Evolutionary conservation across 2,888 invertebrate species (phyloP).

Genomic region (Oscheius sp.): DNA sequence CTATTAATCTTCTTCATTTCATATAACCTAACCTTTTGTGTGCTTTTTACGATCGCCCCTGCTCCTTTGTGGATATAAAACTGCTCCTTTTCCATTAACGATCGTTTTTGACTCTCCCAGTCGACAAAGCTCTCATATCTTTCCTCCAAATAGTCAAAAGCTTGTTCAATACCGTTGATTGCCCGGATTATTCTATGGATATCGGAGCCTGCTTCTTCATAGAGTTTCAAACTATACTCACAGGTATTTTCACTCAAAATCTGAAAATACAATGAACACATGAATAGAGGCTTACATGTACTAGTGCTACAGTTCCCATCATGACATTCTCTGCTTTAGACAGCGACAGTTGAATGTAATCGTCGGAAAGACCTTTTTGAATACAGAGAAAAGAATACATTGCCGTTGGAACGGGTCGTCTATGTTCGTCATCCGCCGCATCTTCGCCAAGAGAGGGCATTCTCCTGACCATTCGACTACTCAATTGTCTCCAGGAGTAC

Average conservation of each 20-base stretch:
- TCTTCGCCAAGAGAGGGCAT: conserved; percentile 45
- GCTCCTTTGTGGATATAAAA: not conserved
- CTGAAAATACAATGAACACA: too few species aligned
- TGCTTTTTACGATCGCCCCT: conserved; percentile 10
- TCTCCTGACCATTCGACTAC: conserved; percentile 38
- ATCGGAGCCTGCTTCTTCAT: not conserved
- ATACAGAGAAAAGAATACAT: conserved; percentile 52
- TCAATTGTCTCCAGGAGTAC: conserved; percentile 46
- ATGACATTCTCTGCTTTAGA: conserved; percentile 34
- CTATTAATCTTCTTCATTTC: too few species aligned
- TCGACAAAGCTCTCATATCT: conserved; percentile 30
- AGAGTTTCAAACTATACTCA: conserved; percentile 39
- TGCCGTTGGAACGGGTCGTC: conserved; percentile 44
- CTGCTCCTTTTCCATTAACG: not conserved
- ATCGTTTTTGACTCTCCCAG: conserved; percentile 17
- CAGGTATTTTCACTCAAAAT: conserved; percentile 46
- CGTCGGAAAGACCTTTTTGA: conserved; percentile 45
- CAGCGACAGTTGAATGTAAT: conserved; percentile 38
- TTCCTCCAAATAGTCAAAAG: conserved; percentile 46
- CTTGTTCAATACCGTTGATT: conserved; percentile 49
- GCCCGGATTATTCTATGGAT: conserved; percentile 33
- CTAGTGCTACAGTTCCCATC: conserved; percentile 38
- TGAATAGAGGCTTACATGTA: conserved; percentile 36
- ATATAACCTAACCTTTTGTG: not conserved
- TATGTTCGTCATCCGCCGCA: conserved; percentile 31